These are phyloP conservation scores for Amorpha juglandis DNA, from an alignment of 2,888 invertebrate genomes.

Conservation along the genomic window DNA sequence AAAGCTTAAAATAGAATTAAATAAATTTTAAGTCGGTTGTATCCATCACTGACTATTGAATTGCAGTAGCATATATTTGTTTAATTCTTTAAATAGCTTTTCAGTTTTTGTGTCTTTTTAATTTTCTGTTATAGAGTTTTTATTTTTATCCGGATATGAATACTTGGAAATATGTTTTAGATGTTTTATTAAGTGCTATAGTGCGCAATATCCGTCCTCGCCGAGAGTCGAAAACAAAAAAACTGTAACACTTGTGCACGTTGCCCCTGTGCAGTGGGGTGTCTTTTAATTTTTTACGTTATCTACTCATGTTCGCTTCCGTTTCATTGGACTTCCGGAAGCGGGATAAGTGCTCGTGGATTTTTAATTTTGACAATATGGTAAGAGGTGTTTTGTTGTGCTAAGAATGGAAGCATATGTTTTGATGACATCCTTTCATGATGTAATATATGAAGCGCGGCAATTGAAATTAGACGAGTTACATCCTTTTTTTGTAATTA, in stretches of 20 bases:
- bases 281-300: slow-evolving; percentile 52
- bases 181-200: slow-evolving; percentile 29
- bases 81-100: too few relatives aligned
- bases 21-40: too few relatives aligned
- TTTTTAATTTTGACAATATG: slow-evolving; percentile 19
- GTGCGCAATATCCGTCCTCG: slow-evolving; percentile 42
- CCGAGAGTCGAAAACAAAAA: slow-evolving; percentile 56
- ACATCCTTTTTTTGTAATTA: too few relatives aligned
- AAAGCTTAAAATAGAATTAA: too few relatives aligned
- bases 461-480: too few relatives aligned
- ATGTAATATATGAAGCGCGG: too few relatives aligned
- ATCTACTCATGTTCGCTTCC: slow-evolving; percentile 60
- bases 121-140: too few relatives aligned
- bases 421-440: neutral
- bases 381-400: neutral
- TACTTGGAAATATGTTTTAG: slow-evolving; percentile 36
- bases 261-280: slow-evolving; percentile 53
- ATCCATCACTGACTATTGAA: too few relatives aligned
- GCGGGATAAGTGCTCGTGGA: slow-evolving; percentile 31
- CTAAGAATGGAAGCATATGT: neutral
- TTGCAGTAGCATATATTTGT: too few relatives aligned
- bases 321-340: slow-evolving; percentile 64
- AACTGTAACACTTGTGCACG: slow-evolving; percentile 64
- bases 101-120: too few relatives aligned
- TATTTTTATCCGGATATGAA: slow-evolving; percentile 36